A percentile compares a stretch with the other conserved stretches of the same genome.
These are phyloP conservation scores for Brassicogethes aeneus DNA, from an alignment of 2,888 invertebrate species.

Conservation along the genomic window DNA sequence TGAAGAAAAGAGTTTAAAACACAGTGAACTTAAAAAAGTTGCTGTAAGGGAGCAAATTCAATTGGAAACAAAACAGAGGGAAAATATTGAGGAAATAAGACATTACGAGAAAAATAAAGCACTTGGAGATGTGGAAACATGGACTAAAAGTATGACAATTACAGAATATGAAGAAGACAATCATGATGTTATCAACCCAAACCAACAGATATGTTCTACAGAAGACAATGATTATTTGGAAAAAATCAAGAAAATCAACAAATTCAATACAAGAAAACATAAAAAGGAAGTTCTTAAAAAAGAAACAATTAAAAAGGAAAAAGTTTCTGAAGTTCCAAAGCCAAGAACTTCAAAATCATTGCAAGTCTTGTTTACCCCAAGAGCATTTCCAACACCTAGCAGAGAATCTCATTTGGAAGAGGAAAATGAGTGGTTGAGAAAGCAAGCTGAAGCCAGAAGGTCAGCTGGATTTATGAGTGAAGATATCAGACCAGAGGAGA, in stretches of 20 bases:
- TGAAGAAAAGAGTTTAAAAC: conserved; percentile 46
- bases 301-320: conserved; percentile 24
- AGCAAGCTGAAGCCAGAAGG: conserved; percentile 65
- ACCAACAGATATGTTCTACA: conserved; percentile 5
- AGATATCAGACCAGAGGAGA: conserved; percentile 69
- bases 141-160: conserved; percentile 35
- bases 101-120: conserved; percentile 53
- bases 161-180: too few relatives aligned
- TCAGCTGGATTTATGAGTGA: conserved; percentile 61
- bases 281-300: conserved; percentile 32
- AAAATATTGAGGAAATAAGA: conserved; percentile 54
- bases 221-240: conserved; percentile 7
- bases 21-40: conserved; percentile 48
- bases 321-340: conserved; percentile 35
- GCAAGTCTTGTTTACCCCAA: conserved; percentile 60
- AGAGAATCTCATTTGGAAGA: conserved; percentile 61
- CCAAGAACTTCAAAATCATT: conserved; percentile 51
- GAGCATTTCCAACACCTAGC: conserved; percentile 74
- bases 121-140: conserved; percentile 56
- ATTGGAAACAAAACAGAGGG: conserved; percentile 48
- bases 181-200: conserved; percentile 12
- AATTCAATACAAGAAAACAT: conserved; percentile 12
- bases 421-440: conserved; percentile 73
- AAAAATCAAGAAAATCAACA: conserved; percentile 12
- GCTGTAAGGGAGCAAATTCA: conserved; percentile 52